A percentile compares a stretch with the other conserved stretches of the same genome.
phyloP scores from a whole-genome alignment of 2,888 invertebrate genomes.

The Chromoteleia sp. region DNA sequence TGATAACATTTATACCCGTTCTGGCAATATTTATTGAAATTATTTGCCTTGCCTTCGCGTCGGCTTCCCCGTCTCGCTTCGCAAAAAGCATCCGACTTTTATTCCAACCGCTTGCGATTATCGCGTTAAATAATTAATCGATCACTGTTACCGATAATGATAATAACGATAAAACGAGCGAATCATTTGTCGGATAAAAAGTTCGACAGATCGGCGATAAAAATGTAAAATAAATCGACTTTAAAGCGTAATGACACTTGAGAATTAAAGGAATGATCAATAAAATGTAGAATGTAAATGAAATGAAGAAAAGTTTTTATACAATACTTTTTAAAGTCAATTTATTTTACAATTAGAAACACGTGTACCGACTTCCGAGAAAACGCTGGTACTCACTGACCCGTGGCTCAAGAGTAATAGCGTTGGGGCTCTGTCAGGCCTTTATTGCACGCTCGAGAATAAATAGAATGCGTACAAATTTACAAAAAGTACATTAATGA shows the following conservation, averaged over 20 bases:
- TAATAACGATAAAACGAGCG: constrained; percentile 6
- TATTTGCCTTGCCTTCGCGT: background rate
- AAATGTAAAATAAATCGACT: too few species aligned
- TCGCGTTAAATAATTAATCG: too few species aligned
- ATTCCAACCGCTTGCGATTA: too few species aligned
- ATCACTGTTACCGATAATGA: constrained; percentile 5
- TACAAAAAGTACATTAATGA: constrained; percentile 56
- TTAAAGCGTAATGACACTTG: constrained; percentile 27
- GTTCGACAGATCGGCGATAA: too few species aligned
- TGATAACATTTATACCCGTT: constrained; percentile 15
- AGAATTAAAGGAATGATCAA: constrained; percentile 56
- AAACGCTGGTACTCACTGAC: constrained; percentile 67
- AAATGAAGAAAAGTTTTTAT: constrained; percentile 53
- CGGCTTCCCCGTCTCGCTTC: too few species aligned
- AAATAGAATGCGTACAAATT: constrained; percentile 66
- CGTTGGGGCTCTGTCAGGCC: constrained; percentile 56
- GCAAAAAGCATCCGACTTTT: too few species aligned
- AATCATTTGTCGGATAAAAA: constrained; percentile 18
- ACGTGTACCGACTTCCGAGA: constrained; percentile 70
- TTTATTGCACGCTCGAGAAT: constrained; percentile 68
- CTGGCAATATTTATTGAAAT: constrained; percentile 6
- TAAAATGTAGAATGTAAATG: constrained; percentile 67
- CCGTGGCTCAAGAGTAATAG: constrained; percentile 65
- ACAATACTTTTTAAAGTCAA: constrained; percentile 66
- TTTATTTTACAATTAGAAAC: constrained; percentile 70